A percentile compares a stretch with the other conserved stretches of the same genome.
Conservation (phyloP, 2,797 vertebrate species). For the Arrhamphus sclerolepis region DNA sequence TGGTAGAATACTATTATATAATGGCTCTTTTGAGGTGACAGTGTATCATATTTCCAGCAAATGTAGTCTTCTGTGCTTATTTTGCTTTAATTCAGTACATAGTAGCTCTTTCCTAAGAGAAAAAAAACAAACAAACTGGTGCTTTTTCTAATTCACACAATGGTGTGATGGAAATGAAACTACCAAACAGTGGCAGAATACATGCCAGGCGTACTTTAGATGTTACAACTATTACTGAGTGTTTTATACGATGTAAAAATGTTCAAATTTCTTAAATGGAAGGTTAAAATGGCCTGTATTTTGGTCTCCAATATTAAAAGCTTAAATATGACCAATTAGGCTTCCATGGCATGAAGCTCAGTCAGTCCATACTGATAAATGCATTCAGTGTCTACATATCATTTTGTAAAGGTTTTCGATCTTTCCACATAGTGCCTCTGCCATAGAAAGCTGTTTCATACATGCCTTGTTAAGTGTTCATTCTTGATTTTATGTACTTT, state of each 20-base stretch:
- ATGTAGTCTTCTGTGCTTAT: background rate
- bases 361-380: background rate
- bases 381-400: background rate
- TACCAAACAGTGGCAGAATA: background rate
- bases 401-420: background rate
- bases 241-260: background rate
- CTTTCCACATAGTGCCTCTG: constrained; percentile 67
- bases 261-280: background rate
- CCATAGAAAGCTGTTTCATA: constrained; percentile 15
- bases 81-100: constrained; percentile 28
- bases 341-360: constrained; percentile 2
- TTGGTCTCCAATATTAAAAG: background rate
- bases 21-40: constrained; percentile 1
- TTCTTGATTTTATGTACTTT: no score
- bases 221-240: background rate
- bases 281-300: background rate
- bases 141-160: constrained; percentile 47
- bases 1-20: background rate
- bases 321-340: background rate
- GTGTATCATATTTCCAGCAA: constrained; percentile 1
- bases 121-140: constrained; percentile 37
- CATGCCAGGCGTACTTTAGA: background rate
- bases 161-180: constrained; percentile 17
- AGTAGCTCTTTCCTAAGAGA: constrained; percentile 30
- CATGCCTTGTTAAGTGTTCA: constrained; percentile 3